Evolutionary conservation across 1,140 invertebrate species (phyloP).

Genomic region (Parapsyche elsis): DNA sequence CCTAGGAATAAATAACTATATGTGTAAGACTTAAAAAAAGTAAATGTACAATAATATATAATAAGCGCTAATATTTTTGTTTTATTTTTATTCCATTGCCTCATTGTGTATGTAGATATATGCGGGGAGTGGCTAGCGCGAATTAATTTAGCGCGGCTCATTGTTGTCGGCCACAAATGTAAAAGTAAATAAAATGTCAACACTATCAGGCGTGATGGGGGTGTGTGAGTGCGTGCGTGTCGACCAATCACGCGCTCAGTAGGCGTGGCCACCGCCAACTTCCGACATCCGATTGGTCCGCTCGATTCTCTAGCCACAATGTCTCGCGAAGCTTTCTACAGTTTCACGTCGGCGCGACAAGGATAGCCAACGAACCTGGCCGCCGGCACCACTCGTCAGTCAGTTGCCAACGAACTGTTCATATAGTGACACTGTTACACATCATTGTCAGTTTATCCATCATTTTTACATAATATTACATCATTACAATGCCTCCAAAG

Average conservation of each 20-base stretch:
- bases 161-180: slow-evolving; percentile 29
- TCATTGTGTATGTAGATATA: neutral
- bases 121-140: slow-evolving; percentile 25
- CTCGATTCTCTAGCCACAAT: slow-evolving; percentile 40
- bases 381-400: neutral
- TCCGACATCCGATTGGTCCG: slow-evolving; percentile 45
- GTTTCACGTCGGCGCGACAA: slow-evolving; percentile 50
- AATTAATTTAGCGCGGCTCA: slow-evolving; percentile 25
- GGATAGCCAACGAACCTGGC: slow-evolving; percentile 23
- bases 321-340: slow-evolving; percentile 47
- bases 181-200: slow-evolving; percentile 48
- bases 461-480: too few species aligned
- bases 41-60: too few species aligned
- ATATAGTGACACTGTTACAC: slow-evolving; percentile 16
- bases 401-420: slow-evolving; percentile 1
- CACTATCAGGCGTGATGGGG: slow-evolving; percentile 11
- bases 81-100: neutral
- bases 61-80: too few species aligned
- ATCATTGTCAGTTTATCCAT: too few species aligned
- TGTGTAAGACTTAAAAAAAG: too few species aligned
- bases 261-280: slow-evolving; percentile 38
- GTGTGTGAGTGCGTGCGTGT: neutral
- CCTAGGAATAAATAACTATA: too few species aligned
- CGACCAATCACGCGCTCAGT: slow-evolving; percentile 42
- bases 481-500: too few species aligned